Evolutionary conservation across 2,113 vertebrate genomes (phyloP).

Genomic region (Accipiter cooperii): DNA sequence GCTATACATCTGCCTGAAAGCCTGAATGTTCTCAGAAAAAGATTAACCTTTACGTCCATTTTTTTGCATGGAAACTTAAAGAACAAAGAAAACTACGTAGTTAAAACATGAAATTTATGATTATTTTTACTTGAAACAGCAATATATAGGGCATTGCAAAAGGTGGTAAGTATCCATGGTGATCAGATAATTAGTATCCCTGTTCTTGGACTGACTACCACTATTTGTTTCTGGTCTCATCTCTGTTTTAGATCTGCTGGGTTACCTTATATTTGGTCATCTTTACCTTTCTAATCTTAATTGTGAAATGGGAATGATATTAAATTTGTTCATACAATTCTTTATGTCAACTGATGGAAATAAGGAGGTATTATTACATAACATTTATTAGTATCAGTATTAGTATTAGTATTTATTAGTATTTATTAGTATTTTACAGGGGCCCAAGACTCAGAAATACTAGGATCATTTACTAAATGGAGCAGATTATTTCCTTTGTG

Average conservation of each 20-base stretch:
- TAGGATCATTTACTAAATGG: not conserved
- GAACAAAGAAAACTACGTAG: not conserved
- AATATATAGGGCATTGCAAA: not conserved
- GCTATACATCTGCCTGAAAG: not conserved
- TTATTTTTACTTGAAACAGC: not conserved
- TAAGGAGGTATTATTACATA: not conserved
- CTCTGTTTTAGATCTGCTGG: not conserved
- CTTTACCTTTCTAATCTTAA: not conserved
- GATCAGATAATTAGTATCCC: not conserved
- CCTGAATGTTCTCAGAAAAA: not conserved
- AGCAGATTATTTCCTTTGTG: not conserved
- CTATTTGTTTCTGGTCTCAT: not conserved
- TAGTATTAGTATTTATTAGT: not conserved
- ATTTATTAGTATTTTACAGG: not conserved
- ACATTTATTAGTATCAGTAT: not conserved
- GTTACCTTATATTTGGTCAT: not conserved
- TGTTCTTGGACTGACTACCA: not conserved
- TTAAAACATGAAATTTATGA: not conserved
- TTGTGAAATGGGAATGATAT: not conserved
- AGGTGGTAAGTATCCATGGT: not conserved
- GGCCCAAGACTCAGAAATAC: not conserved
- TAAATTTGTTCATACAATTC: not conserved
- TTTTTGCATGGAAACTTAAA: not conserved
- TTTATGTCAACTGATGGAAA: not conserved
- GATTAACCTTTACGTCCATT: not conserved